Base-by-base conservation (phyloP, 1,140 invertebrate species). In the Drosophila dunni region DNA sequence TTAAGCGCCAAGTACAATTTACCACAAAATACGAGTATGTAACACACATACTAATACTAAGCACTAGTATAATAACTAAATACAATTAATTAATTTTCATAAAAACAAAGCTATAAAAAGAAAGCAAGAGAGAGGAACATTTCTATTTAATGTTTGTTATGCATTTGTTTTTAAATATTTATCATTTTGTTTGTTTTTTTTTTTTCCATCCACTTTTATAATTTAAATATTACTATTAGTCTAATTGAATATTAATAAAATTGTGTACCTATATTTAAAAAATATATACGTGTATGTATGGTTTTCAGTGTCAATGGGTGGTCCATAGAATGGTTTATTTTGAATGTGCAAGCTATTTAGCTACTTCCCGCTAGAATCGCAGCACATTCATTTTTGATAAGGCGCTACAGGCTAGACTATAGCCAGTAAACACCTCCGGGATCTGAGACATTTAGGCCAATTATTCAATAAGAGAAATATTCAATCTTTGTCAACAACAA, bases 71-170 rank as follows among this genome's bases (percentile, higher is more conserved):
- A 38, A 42, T 56, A 61, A 45, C 33, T 54, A 65, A 68, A 62
- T 63, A 65, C 66, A 73, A 57, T 50, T 44, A 66, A 75, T 45
- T 58, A 44, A 69, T 71, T 71, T 48, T 50, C 66, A 65, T 79
- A 65, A 68, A 53, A 78, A 67, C 44, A 61, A 53, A 48, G 42
- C 10, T 10, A 53, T 38, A 44, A 20, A 29, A 29, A 29, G 6
- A 29, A 29, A 63, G 7, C 46, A 44, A 34, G n/a, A 54, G 9
- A 63, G 17, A 44, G 44, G 29, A 40, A 64, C 54, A 48, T 44
- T 56, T 69, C 62, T 86, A 83, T 86, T 86, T 72, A 86, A 86
- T 86, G 83, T 82, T 86, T 88, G 83, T 86, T 86, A 86, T 83
- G 83, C 83, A 88, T 86, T 86, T 86, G 79, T 83, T 86, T 82